These are phyloP conservation scores for Ornithorhynchus anatinus DNA, from an alignment of 2,113 vertebrate genomes.

Conservation along the genomic window DNA sequence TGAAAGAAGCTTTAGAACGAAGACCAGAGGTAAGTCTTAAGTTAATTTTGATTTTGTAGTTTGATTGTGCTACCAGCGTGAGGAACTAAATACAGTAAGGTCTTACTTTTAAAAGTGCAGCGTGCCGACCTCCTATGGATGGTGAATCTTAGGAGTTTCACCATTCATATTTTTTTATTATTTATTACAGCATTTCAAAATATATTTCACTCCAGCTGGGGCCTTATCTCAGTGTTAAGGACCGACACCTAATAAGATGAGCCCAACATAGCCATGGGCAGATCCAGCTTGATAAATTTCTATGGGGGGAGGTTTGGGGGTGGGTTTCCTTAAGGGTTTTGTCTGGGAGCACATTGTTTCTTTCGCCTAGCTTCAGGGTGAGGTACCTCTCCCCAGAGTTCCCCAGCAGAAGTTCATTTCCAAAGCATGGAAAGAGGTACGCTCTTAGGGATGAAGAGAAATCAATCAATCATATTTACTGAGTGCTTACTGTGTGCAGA, in stretches of 20 bases:
- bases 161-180: background rate
- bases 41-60: constrained; percentile 6
- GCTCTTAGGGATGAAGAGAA: too few species aligned
- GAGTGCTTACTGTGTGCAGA: too few species aligned
- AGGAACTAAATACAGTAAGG: background rate
- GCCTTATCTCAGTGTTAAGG: background rate
- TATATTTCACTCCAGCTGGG: background rate
- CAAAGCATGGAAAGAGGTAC: too few species aligned
- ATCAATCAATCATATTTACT: too few species aligned
- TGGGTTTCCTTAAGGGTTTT: background rate
- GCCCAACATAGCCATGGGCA: background rate
- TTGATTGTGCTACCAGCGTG: background rate
- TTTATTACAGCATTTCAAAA: background rate
- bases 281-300: background rate
- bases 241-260: constrained; percentile 6
- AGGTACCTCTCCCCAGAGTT: too few species aligned
- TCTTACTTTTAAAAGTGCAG: background rate
- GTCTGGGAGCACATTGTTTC: too few species aligned
- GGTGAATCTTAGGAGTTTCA: background rate
- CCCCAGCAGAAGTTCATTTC: too few species aligned
- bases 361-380: too few species aligned
- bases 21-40: constrained; percentile 87
- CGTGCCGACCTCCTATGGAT: background rate
- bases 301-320: background rate
- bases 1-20: constrained; percentile 97